Conservation (phyloP, 2,113 vertebrate genomes). For the Xiphophorus maculatus region DNA sequence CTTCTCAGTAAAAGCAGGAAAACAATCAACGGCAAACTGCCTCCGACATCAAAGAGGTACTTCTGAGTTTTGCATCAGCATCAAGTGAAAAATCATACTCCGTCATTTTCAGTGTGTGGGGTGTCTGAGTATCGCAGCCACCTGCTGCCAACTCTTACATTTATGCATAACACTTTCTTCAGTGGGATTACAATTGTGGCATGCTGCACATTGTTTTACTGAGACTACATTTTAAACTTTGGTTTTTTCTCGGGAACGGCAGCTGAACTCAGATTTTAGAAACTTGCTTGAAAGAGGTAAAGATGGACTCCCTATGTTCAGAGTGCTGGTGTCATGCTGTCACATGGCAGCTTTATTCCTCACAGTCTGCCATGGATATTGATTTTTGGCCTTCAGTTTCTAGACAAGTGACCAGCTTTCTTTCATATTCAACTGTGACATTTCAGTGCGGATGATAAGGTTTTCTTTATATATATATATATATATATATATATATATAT, state of each 20-base stretch:
- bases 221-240: neutral
- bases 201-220: slow-evolving; percentile 41
- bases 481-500: too few relatives aligned
- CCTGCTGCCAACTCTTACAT: slow-evolving; percentile 58
- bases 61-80: slow-evolving; percentile 34
- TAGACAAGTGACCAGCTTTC: slow-evolving; percentile 54
- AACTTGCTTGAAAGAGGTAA: slow-evolving; percentile 28
- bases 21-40: slow-evolving; percentile 42
- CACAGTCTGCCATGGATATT: slow-evolving; percentile 48
- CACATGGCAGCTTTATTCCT: slow-evolving; percentile 57
- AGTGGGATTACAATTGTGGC: slow-evolving; percentile 43
- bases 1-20: slow-evolving; percentile 12
- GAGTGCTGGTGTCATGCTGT: slow-evolving; percentile 36
- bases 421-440: slow-evolving; percentile 52
- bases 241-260: slow-evolving; percentile 16
- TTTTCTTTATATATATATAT: neutral
- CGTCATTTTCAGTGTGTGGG: slow-evolving; percentile 38
- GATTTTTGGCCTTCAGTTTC: slow-evolving; percentile 53
- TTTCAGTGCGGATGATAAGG: slow-evolving; percentile 33
- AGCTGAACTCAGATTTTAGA: slow-evolving; percentile 32
- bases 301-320: slow-evolving; percentile 21
- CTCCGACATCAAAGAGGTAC: slow-evolving; percentile 25
- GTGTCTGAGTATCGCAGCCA: slow-evolving; percentile 41
- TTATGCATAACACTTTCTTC: slow-evolving; percentile 55
- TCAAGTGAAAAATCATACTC: slow-evolving; percentile 45